Evolutionary conservation across 2,888 invertebrate genomes (phyloP).

Genomic region (Vesta saturnalis): DNA sequence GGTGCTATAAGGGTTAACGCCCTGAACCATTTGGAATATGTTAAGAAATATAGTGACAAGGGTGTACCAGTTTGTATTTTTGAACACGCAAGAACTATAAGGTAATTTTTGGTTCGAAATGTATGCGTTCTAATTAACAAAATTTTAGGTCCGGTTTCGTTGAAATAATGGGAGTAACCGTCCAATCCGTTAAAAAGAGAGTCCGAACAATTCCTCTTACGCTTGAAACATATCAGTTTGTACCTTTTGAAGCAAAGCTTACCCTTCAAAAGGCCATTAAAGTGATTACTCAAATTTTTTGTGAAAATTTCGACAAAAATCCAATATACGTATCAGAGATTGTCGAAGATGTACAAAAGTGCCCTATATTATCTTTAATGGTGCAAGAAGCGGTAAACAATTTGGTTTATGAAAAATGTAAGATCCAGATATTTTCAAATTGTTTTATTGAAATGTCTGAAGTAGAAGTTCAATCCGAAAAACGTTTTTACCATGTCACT

Average conservation of each 20-base stretch:
- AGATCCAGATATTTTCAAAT: too few species aligned
- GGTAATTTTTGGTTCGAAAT: too few species aligned
- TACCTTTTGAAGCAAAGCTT: conserved; percentile 66
- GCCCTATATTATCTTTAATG: too few species aligned
- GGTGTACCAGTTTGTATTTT: not conserved
- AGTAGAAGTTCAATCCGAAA: too few species aligned
- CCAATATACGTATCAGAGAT: not conserved
- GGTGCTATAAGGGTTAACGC: not conserved
- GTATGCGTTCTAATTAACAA: too few species aligned
- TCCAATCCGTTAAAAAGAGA: conserved; percentile 42
- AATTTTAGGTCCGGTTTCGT: not conserved
- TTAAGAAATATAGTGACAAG: not conserved
- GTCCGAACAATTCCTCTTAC: conserved; percentile 76
- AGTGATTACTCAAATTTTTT: conserved; percentile 72
- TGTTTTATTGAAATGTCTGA: too few species aligned
- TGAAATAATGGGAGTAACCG: not conserved
- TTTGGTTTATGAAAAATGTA: too few species aligned
- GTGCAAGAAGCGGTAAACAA: too few species aligned
- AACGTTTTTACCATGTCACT: too few species aligned
- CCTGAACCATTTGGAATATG: not conserved
- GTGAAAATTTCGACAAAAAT: conserved; percentile 80
- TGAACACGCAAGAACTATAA: too few species aligned
- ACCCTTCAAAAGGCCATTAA: conserved; percentile 62
- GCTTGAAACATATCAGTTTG: conserved; percentile 78
- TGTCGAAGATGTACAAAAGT: too few species aligned